Conservation (phyloP, 2,113 vertebrate species). For the Oxyura jamaicensis region DNA sequence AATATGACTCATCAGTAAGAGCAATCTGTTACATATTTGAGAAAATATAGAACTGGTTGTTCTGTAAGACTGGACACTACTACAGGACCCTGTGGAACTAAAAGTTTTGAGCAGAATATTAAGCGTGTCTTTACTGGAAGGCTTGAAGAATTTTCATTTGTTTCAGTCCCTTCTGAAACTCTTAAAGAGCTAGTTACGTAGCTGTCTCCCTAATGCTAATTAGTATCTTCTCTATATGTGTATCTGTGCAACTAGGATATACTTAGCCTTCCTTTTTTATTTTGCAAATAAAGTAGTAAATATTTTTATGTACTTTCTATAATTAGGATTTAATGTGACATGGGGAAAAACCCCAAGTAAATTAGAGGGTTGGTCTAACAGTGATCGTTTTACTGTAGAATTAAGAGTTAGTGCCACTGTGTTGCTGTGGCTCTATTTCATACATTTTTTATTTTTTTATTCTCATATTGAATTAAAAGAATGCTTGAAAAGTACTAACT, state of each 20-base stretch:
- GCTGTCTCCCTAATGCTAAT: not conserved
- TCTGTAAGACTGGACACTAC: not conserved
- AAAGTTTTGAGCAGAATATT: constrained; percentile 3
- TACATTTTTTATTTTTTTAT: not conserved
- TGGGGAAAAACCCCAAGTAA: not conserved
- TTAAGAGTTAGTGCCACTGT: not conserved
- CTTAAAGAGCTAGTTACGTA: not conserved
- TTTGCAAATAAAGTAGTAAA: not conserved
- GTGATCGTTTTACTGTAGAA: constrained; percentile 34
- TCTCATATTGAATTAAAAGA: not conserved
- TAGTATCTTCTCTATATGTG: not conserved
- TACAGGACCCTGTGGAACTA: not conserved
- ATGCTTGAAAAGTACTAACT: not conserved
- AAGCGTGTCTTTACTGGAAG: not conserved
- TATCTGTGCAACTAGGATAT: not conserved
- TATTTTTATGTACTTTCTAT: not conserved
- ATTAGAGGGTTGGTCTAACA: not conserved
- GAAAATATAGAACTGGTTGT: not conserved
- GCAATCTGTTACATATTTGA: not conserved
- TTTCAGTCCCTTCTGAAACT: not conserved
- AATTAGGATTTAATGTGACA: not conserved
- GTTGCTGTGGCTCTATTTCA: not conserved
- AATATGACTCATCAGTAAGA: constrained; percentile 40
- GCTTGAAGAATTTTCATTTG: not conserved
- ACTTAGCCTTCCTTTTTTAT: not conserved